A percentile compares a stretch with the other conserved stretches of the same genome.
phyloP scores from a whole-genome alignment of 2,888 invertebrate genomes.

The Cerceris ruficornis region DNA sequence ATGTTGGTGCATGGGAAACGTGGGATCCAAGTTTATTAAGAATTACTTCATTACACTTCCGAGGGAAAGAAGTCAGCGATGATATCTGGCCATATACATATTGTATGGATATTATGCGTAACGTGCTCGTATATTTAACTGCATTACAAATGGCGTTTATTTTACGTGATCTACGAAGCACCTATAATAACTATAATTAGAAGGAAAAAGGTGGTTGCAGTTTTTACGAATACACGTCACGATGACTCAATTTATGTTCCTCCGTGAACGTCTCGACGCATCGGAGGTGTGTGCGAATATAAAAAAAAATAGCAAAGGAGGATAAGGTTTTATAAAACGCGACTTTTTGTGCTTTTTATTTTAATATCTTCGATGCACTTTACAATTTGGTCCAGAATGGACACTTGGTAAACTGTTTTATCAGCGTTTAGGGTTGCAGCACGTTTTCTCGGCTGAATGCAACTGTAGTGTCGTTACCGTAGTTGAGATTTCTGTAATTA shows the following conservation, averaged over 20 bases:
- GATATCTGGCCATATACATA: slow-evolving; percentile 25
- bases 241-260: not conserved
- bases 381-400: not conserved
- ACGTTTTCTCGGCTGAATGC: not conserved
- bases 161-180: slow-evolving; percentile 21
- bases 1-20: not conserved
- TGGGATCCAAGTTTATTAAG: not conserved
- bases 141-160: slow-evolving; percentile 56
- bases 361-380: not conserved
- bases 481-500: too few species aligned
- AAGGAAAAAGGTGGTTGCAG: not conserved
- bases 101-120: slow-evolving; percentile 19
- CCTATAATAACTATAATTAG: slow-evolving; percentile 6
- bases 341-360: not conserved
- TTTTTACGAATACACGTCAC: slow-evolving; percentile 6
- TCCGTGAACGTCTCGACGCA: not conserved
- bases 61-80: slow-evolving; percentile 16
- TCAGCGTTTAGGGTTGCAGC: not conserved
- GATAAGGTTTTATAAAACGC: not conserved
- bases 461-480: too few species aligned
- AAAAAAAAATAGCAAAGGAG: too few species aligned
- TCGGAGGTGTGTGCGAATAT: too few species aligned
- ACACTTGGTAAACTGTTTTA: not conserved
- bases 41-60: slow-evolving; percentile 3
- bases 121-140: slow-evolving; percentile 21